These are phyloP conservation scores for Florisuga fusca DNA, from an alignment of 2,797 vertebrate genomes.

Conservation along the genomic window DNA sequence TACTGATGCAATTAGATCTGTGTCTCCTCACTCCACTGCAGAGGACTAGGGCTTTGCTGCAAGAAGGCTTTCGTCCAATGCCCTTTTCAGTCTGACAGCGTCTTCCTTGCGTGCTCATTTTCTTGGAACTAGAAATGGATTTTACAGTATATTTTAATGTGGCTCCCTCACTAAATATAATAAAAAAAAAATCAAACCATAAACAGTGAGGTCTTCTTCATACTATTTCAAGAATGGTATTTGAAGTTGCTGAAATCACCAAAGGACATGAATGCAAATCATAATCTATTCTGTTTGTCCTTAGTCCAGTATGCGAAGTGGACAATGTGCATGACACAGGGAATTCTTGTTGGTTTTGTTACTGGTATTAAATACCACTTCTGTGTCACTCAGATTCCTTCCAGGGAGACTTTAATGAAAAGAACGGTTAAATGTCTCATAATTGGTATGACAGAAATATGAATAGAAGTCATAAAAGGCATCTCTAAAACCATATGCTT, in stretches of 20 bases:
- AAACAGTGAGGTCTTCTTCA: background rate
- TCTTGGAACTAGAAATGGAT: background rate
- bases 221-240: background rate
- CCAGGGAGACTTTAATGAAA: background rate
- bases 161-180: background rate
- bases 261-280: background rate
- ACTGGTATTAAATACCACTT: background rate
- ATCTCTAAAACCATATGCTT: background rate
- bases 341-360: background rate
- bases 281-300: background rate
- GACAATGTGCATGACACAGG: background rate
- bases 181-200: background rate
- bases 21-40: too few species aligned
- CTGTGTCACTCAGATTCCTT: background rate
- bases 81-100: background rate
- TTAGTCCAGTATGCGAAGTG: background rate
- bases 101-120: background rate
- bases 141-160: background rate
- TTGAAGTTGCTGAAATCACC: background rate
- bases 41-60: background rate
- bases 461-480: background rate
- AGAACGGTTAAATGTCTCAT: background rate
- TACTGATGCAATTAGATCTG: background rate
- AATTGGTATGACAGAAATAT: background rate
- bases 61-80: background rate